These are phyloP conservation scores for Silurus aristotelis DNA, from an alignment of 2,797 vertebrate genomes.

Conservation along the genomic window DNA sequence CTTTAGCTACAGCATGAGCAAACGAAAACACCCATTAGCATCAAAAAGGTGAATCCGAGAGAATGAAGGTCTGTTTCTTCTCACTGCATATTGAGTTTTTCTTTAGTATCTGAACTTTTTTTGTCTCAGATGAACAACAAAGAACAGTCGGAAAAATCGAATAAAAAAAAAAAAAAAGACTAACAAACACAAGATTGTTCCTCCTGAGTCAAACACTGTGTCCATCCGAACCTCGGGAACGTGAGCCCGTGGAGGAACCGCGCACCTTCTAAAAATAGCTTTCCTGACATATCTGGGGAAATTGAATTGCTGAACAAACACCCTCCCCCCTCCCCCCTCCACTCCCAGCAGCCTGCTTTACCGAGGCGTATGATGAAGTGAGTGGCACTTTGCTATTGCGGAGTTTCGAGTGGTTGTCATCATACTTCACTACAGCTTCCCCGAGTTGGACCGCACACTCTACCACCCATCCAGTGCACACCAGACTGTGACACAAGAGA, in stretches of 20 bases:
- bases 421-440: conserved; percentile 32
- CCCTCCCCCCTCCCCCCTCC: neutral
- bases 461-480: conserved; percentile 5
- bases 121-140: neutral
- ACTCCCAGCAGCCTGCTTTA: conserved; percentile 16
- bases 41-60: neutral
- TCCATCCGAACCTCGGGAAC: neutral
- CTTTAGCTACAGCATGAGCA: neutral
- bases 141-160: neutral
- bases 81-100: neutral
- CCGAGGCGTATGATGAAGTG: conserved; percentile 26
- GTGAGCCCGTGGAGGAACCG: neutral
- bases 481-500: conserved; percentile 4
- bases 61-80: neutral
- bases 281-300: neutral
- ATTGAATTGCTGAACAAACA: neutral
- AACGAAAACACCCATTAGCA: neutral
- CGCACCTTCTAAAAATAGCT: conserved; percentile 11
- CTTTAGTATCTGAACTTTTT: neutral
- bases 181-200: neutral
- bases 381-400: conserved; percentile 36
- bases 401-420: conserved; percentile 46
- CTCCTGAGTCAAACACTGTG: neutral
- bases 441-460: conserved; percentile 18
- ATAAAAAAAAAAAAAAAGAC: neutral